Percentiles rank a stretch among this genome's conserved stretches.
Conservation (phyloP, 2,888 invertebrate genomes). For the Hyposoter didymator region DNA sequence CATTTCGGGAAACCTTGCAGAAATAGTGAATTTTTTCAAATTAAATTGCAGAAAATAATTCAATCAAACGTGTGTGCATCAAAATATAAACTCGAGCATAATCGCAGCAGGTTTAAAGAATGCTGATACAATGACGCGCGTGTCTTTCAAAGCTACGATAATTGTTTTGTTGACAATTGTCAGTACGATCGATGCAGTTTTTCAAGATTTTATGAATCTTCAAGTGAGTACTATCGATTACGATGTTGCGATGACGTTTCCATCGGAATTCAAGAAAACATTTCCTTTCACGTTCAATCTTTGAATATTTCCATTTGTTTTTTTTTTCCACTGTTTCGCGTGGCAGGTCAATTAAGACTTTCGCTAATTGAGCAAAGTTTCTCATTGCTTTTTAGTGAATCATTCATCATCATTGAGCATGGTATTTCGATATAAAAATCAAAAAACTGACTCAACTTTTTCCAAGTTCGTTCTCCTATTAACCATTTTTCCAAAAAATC, state of each 20-base stretch:
- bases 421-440: conserved; percentile 23
- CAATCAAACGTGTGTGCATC: background rate
- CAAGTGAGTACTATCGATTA: conserved; percentile 68
- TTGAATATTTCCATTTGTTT: background rate
- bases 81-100: background rate
- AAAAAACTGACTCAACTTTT: conserved; percentile 67
- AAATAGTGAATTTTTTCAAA: background rate
- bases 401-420: background rate
- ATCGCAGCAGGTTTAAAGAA: conserved; percentile 62
- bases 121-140: conserved; percentile 71
- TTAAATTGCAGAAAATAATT: background rate
- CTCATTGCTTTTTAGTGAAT: background rate
- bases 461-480: conserved; percentile 64
- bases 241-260: background rate
- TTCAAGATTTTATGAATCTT: conserved; percentile 64
- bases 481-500: background rate
- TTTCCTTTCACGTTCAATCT: background rate
- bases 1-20: conserved; percentile 29
- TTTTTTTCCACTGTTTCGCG: background rate
- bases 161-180: conserved; percentile 68
- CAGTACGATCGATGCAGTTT: conserved; percentile 50
- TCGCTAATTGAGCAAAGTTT: background rate
- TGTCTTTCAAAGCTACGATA: conserved; percentile 69
- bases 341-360: background rate
- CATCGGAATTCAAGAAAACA: background rate